These are phyloP conservation scores for Myiotriccus ornatus DNA, from an alignment of 2,797 vertebrate genomes.

Conservation along the genomic window DNA sequence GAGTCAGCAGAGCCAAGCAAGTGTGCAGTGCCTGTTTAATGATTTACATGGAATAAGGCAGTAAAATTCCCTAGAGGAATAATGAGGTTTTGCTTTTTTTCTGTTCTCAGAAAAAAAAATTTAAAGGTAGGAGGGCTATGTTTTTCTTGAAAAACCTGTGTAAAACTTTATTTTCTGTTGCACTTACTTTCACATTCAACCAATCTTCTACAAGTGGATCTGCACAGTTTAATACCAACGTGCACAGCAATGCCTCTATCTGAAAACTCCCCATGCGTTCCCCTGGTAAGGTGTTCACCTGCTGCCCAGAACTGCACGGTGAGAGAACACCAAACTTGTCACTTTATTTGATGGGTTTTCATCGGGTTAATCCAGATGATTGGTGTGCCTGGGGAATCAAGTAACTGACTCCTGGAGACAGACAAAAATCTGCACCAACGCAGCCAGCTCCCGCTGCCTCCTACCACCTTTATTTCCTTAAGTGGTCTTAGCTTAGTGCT, in stretches of 20 bases:
- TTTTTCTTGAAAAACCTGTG: neutral
- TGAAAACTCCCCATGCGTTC: neutral
- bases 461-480: neutral
- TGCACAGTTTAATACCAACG: neutral
- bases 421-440: neutral
- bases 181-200: neutral
- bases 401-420: neutral
- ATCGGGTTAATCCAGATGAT: neutral
- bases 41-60: neutral
- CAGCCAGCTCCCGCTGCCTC: neutral
- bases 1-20: conserved; percentile 7
- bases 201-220: neutral
- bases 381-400: neutral
- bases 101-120: neutral
- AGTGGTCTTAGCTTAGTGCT: neutral
- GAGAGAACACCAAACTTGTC: neutral
- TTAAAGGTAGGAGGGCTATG: neutral
- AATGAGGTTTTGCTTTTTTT: neutral
- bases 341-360: neutral
- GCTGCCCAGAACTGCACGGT: fast-evolving
- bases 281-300: neutral
- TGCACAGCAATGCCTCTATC: neutral
- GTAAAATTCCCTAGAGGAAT: neutral
- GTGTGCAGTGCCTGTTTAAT: neutral
- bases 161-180: neutral